Conservation (phyloP, 2,113 vertebrate species). For the Ptilonorhynchus violaceus region DNA sequence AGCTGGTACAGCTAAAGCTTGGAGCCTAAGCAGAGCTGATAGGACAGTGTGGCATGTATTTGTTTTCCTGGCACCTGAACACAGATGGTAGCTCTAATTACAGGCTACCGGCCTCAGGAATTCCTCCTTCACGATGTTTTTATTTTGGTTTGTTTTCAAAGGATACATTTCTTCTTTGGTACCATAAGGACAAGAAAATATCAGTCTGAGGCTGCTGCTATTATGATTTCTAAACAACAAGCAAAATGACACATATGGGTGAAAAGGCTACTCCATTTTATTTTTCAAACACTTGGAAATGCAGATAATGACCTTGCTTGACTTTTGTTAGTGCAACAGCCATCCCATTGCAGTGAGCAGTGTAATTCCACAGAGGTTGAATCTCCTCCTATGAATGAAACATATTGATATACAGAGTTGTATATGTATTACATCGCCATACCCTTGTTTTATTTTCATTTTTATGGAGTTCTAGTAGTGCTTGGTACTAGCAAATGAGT, state of each 20-base stretch:
- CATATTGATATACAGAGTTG: background rate
- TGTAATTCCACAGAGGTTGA: background rate
- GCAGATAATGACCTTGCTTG: background rate
- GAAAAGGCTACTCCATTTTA: background rate
- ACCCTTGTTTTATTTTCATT: background rate
- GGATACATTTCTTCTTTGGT: background rate
- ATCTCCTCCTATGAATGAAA: background rate
- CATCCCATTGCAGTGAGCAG: background rate
- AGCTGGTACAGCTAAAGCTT: background rate
- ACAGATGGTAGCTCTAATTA: constrained; percentile 7
- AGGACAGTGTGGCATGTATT: background rate
- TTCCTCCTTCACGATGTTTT: background rate
- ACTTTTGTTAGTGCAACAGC: background rate
- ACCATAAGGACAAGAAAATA: background rate
- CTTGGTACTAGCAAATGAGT: background rate
- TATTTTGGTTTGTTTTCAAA: constrained; percentile 5
- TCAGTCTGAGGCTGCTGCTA: background rate
- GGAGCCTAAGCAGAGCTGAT: background rate
- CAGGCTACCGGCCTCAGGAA: background rate
- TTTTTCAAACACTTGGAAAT: background rate
- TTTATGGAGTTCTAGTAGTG: background rate
- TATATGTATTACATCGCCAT: background rate
- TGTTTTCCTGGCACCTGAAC: background rate
- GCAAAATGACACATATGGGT: background rate
- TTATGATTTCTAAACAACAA: background rate